Percentiles rank a stretch among this genome's conserved stretches.
phyloP scores from a whole-genome alignment of 2,113 vertebrate species.

The Pangasianodon hypophthalmus region DNA sequence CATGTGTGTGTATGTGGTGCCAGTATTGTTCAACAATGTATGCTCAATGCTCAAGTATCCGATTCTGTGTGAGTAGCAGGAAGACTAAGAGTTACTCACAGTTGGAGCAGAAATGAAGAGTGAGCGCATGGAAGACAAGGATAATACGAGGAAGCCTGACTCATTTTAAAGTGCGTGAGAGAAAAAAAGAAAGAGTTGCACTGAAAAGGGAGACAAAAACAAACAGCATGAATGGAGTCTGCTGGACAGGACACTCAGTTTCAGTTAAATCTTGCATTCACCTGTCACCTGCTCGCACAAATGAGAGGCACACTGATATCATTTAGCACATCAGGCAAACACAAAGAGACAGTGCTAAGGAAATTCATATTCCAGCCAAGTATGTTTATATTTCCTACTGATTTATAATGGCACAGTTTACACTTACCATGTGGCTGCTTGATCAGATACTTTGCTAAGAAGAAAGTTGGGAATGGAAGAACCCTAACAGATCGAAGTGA shows the following conservation, averaged over 20 bases:
- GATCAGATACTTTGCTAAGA: neutral
- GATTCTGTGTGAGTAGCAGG: slow-evolving; percentile 21
- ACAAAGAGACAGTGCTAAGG: neutral
- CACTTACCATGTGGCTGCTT: neutral
- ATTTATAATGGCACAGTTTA: neutral
- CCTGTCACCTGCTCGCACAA: neutral
- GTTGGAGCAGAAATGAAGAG: neutral
- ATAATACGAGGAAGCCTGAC: slow-evolving; percentile 39
- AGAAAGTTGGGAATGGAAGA: neutral
- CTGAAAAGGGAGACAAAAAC: neutral
- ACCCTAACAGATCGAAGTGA: neutral
- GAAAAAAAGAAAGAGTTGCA: too few relatives aligned
- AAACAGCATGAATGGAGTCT: neutral
- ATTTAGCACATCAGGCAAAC: neutral
- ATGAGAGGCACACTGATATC: neutral
- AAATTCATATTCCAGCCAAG: neutral
- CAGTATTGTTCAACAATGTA: neutral
- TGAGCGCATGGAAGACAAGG: neutral
- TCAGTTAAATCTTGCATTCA: neutral
- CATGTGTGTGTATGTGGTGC: neutral
- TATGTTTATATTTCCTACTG: neutral
- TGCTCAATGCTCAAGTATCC: neutral
- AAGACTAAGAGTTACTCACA: slow-evolving; percentile 32
- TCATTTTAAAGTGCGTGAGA: neutral
- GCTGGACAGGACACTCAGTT: neutral